phyloP scores from a whole-genome alignment of 2,113 vertebrate genomes.

The Micromys minutus region DNA sequence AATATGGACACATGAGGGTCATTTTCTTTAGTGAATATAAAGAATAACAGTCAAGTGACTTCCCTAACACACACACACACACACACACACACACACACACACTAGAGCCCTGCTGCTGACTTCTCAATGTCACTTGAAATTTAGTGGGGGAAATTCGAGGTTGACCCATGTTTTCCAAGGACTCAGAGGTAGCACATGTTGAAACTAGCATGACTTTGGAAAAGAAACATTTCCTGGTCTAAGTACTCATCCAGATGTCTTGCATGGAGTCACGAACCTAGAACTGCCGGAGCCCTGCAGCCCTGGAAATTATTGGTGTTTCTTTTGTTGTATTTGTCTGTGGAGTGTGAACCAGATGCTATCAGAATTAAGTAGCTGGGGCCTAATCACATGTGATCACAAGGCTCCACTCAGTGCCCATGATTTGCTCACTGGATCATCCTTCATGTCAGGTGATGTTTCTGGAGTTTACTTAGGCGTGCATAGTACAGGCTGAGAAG shows the following conservation, averaged over 20 bases:
- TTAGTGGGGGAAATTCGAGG: slow-evolving; percentile 39
- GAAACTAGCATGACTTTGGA: slow-evolving; percentile 55
- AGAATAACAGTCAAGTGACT: slow-evolving; percentile 68
- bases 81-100: slow-evolving; percentile 64
- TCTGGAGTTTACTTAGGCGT: slow-evolving; percentile 77
- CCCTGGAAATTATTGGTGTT: not conserved
- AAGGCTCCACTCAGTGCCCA: not conserved
- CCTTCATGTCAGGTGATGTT: slow-evolving; percentile 52
- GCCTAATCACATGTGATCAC: not conserved
- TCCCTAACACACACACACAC: slow-evolving; percentile 55
- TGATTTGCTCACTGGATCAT: slow-evolving; percentile 52
- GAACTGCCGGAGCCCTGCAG: not conserved
- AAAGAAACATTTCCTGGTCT: slow-evolving; percentile 56
- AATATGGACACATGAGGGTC: slow-evolving; percentile 75
- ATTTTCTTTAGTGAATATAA: slow-evolving; percentile 81
- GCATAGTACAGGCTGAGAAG: slow-evolving; percentile 64
- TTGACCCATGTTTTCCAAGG: not conserved
- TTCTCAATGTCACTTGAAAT: slow-evolving; percentile 75
- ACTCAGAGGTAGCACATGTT: slow-evolving; percentile 46
- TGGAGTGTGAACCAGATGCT: slow-evolving; percentile 7
- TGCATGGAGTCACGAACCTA: slow-evolving; percentile 50
- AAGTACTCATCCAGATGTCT: slow-evolving; percentile 65
- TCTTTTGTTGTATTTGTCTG: slow-evolving; percentile 63
- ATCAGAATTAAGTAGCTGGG: not conserved
- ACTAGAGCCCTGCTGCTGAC: slow-evolving; percentile 79